Evolutionary conservation across 2,113 vertebrate genomes (phyloP).

Genomic region (Rousettus leschenaultii): DNA sequence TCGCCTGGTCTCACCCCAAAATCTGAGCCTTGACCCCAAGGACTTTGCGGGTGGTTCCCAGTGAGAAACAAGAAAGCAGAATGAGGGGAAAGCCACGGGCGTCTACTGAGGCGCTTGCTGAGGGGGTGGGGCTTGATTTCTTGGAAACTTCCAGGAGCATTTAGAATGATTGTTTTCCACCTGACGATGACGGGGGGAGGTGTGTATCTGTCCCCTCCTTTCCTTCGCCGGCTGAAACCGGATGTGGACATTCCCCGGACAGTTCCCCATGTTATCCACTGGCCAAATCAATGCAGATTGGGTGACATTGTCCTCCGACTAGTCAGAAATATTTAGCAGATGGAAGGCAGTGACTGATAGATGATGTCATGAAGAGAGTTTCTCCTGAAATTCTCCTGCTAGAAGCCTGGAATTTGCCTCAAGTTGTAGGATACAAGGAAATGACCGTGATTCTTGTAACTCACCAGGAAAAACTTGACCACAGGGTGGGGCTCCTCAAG

Average conservation of each 20-base stretch:
- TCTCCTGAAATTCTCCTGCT: neutral
- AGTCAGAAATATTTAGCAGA: neutral
- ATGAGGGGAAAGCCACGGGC: neutral
- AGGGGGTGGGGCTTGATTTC: neutral
- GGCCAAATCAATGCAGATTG: neutral
- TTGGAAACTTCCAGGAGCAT: neutral
- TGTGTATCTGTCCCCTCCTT: no score
- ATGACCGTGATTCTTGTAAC: neutral
- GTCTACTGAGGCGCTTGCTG: neutral
- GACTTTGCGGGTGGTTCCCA: neutral
- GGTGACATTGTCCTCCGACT: no score
- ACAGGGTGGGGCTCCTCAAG: no score
- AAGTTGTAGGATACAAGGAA: neutral
- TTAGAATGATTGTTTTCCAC: neutral
- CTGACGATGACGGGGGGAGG: neutral
- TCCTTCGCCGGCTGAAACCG: neutral
- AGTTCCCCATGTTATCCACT: no score
- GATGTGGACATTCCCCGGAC: no score
- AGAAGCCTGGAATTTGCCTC: no score
- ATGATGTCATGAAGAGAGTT: neutral
- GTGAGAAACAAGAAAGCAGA: neutral
- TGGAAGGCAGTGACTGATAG: neutral
- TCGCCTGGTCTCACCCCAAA: neutral
- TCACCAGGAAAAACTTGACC: neutral
- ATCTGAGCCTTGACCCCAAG: neutral